Percentiles rank a stretch among this genome's conserved stretches.
Conservation (phyloP, 2,113 vertebrate genomes). For the Pavo muticus region DNA sequence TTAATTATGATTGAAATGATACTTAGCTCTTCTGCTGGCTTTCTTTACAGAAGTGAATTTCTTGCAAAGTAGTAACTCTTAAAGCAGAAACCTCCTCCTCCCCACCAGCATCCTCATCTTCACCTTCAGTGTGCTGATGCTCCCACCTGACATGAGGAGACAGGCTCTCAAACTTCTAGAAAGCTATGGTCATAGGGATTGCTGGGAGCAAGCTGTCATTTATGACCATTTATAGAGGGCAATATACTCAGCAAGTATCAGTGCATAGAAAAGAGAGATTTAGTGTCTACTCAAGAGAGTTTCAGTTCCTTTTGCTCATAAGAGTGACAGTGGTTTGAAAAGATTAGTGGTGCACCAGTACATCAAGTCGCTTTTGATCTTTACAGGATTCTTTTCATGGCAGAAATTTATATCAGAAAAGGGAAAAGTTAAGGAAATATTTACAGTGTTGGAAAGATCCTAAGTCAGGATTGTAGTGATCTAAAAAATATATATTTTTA, state of each 20-base stretch:
- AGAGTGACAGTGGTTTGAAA: not conserved
- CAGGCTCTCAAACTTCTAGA: not conserved
- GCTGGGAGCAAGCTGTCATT: slow-evolving; percentile 1
- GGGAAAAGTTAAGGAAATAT: slow-evolving; percentile 41
- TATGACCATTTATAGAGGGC: not conserved
- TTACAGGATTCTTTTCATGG: not conserved
- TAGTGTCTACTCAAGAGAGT: not conserved
- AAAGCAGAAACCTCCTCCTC: not conserved
- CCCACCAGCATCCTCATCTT: slow-evolving; percentile 29
- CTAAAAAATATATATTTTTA: not conserved
- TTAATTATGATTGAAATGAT: slow-evolving; percentile 45
- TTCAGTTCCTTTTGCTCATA: not conserved
- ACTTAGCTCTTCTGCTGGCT: slow-evolving; percentile 4
- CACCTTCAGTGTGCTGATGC: not conserved
- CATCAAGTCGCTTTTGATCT: slow-evolving; percentile 44
- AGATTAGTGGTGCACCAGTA: not conserved
- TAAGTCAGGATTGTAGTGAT: slow-evolving; percentile 60
- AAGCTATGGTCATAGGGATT: not conserved
- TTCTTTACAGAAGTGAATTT: slow-evolving; percentile 34
- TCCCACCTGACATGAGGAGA: not conserved
- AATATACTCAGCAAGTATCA: not conserved
- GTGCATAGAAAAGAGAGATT: not conserved
- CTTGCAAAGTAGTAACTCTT: not conserved
- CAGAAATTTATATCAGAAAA: slow-evolving; percentile 28
- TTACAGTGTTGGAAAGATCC: slow-evolving; percentile 34